Percentiles rank a stretch among this genome's conserved stretches.
Evolutionary conservation across 1,140 invertebrate species (phyloP).

Genomic region (Drosophila setifemur): DNA sequence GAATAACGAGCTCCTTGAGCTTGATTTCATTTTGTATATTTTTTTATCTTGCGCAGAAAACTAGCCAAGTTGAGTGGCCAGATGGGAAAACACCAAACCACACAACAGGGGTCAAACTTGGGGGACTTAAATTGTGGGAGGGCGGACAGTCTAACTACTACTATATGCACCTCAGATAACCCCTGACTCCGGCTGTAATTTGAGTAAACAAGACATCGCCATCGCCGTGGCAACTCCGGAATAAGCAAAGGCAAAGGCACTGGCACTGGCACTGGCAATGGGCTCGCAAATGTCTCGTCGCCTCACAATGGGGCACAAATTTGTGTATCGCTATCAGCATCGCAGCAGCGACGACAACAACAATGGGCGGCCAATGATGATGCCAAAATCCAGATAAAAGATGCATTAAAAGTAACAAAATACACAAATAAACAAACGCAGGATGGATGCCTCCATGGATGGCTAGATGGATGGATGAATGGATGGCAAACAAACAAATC

Average conservation of each 20-base stretch:
- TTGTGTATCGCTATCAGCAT: constrained; percentile 68
- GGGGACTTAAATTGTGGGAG: constrained; percentile 25
- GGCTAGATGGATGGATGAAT: constrained; percentile 1
- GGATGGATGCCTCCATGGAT: constrained; percentile 7
- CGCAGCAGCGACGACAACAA: constrained; percentile 17
- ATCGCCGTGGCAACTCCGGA: constrained; percentile 50
- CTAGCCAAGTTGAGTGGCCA: constrained; percentile 31
- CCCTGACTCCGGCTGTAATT: constrained; percentile 61
- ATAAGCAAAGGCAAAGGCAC: no score
- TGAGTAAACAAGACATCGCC: constrained; percentile 71
- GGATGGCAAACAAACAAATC: constrained; percentile 72
- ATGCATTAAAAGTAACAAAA: constrained; percentile 80
- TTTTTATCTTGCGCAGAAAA: constrained; percentile 41
- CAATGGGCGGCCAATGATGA: constrained; percentile 57
- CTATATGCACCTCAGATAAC: constrained; percentile 61
- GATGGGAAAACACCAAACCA: constrained; percentile 38
- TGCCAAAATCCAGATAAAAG: constrained; percentile 79
- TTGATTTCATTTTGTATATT: constrained; percentile 2
- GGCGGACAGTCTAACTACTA: neutral
- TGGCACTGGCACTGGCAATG: no score
- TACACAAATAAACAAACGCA: constrained; percentile 77
- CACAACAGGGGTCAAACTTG: constrained; percentile 58
- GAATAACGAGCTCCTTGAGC: constrained; percentile 30
- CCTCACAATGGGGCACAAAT: constrained; percentile 69
- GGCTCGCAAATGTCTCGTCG: no score